Percentiles rank a stretch among this genome's conserved stretches.
These are phyloP conservation scores for Amorpha juglandis DNA, from an alignment of 2,888 invertebrate species.

Conservation along the genomic window DNA sequence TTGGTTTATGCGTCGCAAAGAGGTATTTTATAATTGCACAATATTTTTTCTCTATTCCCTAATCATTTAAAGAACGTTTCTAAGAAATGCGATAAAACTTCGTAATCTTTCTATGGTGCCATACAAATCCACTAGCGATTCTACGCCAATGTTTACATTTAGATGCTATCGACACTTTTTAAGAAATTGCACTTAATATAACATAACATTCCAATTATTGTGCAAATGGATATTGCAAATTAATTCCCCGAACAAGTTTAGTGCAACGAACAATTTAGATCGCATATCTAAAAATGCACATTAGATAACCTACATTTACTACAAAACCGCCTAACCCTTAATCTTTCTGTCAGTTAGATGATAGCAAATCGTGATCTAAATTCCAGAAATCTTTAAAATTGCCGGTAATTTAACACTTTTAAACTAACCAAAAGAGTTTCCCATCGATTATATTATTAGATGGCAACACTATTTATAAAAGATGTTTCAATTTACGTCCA, in stretches of 20 bases:
- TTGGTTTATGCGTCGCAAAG: neutral
- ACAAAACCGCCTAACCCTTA: conserved; percentile 29
- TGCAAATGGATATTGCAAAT: conserved; percentile 20
- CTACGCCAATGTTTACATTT: conserved; percentile 22
- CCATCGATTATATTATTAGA: conserved; percentile 49
- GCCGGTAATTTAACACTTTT: conserved; percentile 52
- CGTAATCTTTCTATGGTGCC: neutral
- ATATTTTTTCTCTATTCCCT: neutral
- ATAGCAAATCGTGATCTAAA: conserved; percentile 46
- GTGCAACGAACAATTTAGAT: conserved; percentile 23
- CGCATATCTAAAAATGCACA: conserved; percentile 23
- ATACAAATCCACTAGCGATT: neutral
- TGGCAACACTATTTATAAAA: conserved; percentile 48
- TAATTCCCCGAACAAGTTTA: conserved; percentile 24
- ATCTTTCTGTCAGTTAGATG: conserved; percentile 51
- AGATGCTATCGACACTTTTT: conserved; percentile 24
- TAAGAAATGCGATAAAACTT: conserved; percentile 7
- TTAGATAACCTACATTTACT: conserved; percentile 17
- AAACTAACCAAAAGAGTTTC: conserved; percentile 56
- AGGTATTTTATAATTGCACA: neutral
- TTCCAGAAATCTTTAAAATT: conserved; percentile 58
- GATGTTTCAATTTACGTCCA: conserved; percentile 38
- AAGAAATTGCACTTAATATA: conserved; percentile 26
- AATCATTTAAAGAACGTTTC: neutral
- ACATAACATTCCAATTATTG: conserved; percentile 27